Conservation (phyloP, 2,888 invertebrate genomes). For the Hipparchia semele region DNA sequence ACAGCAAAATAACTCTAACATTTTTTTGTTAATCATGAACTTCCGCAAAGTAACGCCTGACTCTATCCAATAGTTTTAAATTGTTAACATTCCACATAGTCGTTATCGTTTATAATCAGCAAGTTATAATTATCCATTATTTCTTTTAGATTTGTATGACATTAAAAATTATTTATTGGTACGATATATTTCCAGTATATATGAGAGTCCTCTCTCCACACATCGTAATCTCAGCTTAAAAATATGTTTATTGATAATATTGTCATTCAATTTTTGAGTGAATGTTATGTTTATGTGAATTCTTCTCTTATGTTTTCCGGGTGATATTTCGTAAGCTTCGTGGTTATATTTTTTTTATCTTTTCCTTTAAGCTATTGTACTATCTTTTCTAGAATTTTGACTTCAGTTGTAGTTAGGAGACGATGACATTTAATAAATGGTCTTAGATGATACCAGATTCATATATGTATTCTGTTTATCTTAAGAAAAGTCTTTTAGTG, state of each 20-base stretch:
- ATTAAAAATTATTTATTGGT: neutral
- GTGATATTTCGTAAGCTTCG: constrained; percentile 1
- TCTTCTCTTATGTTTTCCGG: neutral
- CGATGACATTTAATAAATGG: neutral
- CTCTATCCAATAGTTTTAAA: too few species aligned
- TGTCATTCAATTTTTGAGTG: constrained; percentile 34
- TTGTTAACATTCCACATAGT: too few species aligned
- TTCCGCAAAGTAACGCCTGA: too few species aligned
- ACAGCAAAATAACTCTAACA: too few species aligned
- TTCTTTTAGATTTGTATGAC: too few species aligned
- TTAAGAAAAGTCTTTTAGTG: neutral
- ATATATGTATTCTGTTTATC: neutral
- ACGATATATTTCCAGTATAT: constrained; percentile 27
- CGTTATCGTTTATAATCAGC: too few species aligned
- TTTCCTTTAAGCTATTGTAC: too few species aligned
- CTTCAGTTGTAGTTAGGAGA: too few species aligned
- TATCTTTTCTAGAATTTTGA: too few species aligned
- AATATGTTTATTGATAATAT: constrained; percentile 40
- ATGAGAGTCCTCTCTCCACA: constrained; percentile 24
- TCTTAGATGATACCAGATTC: neutral
- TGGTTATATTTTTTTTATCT: neutral
- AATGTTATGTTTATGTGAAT: constrained; percentile 13
- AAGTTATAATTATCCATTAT: too few species aligned
- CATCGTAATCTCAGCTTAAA: constrained; percentile 35
- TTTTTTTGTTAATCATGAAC: too few species aligned